phyloP scores from a whole-genome alignment of 30 jellyfish, hydroid and myxozoan genomes.

The Cassiopea xamachana region DNA sequence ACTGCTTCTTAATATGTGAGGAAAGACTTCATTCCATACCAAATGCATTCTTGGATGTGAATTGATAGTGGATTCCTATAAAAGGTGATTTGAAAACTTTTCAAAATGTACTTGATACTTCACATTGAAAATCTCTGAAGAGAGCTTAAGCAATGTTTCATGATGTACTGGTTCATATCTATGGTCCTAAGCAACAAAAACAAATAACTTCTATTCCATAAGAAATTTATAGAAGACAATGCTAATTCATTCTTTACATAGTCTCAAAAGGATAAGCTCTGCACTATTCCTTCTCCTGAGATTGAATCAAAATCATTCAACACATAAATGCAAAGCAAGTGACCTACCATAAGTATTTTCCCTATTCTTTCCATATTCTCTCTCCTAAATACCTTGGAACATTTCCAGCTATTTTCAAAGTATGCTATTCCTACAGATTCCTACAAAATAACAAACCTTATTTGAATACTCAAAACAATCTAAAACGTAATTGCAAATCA shows the following conservation, averaged over 20 bases:
- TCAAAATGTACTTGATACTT: background rate
- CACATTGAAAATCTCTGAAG: background rate
- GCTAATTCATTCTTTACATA: no score
- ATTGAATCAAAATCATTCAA: background rate
- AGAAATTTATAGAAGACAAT: no score
- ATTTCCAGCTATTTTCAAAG: constrained; percentile 29
- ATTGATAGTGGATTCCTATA: constrained; percentile 76
- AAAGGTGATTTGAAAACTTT: background rate
- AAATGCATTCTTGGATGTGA: constrained; percentile 88
- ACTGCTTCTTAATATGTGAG: constrained; percentile 6
- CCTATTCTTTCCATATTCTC: constrained; percentile 39
- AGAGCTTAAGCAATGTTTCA: no score
- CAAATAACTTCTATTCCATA: no score
- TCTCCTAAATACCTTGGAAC: constrained; percentile 21
- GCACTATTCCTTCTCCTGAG: background rate
- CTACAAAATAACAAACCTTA: background rate
- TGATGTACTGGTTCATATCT: no score
- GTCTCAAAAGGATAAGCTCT: no score
- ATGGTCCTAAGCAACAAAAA: no score
- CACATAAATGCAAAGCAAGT: background rate
- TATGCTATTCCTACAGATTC: constrained; percentile 28
- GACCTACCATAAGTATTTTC: constrained; percentile 22
- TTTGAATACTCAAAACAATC: background rate
- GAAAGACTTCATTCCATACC: constrained; percentile 67
- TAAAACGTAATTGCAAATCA: background rate